A percentile compares a stretch with the other conserved stretches of the same genome.
These are phyloP conservation scores for Liodrosophila aerea DNA, from an alignment of 2,888 invertebrate species.

Conservation along the genomic window DNA sequence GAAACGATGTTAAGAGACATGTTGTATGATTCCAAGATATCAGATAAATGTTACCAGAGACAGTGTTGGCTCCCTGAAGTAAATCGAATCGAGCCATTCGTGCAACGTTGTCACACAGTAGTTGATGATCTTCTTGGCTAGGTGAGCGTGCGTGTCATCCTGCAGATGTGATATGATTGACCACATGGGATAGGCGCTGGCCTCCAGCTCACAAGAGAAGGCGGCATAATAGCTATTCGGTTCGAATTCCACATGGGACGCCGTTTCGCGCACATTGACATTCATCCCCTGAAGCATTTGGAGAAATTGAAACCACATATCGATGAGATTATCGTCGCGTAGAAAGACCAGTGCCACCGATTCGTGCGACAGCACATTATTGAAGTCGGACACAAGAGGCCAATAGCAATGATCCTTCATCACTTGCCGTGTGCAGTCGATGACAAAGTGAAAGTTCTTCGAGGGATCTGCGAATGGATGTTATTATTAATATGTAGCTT, in stretches of 20 bases:
- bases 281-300: slow-evolving; percentile 99
- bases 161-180: slow-evolving; percentile 94
- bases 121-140: slow-evolving; percentile 89
- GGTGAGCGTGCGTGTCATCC: slow-evolving; percentile 87
- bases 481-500: neutral
- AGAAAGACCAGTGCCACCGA: slow-evolving; percentile 95
- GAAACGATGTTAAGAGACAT: neutral
- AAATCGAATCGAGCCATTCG: slow-evolving; percentile 94
- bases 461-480: slow-evolving; percentile 84
- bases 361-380: slow-evolving; percentile 96
- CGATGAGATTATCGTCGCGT: slow-evolving; percentile 92
- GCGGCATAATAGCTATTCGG: slow-evolving; percentile 98
- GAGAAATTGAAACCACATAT: slow-evolving; percentile 97
- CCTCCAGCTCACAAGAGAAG: slow-evolving; percentile 98
- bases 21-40: neutral
- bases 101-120: slow-evolving; percentile 91
- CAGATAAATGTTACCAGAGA: slow-evolving; percentile 62
- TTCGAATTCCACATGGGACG: slow-evolving; percentile 97
- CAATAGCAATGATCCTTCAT: slow-evolving; percentile 99
- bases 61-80: slow-evolving; percentile 87
- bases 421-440: slow-evolving; percentile 94
- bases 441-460: slow-evolving; percentile 93
- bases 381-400: slow-evolving; percentile 98
- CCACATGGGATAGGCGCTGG: slow-evolving; percentile 99
- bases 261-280: slow-evolving; percentile 94